phyloP scores from a whole-genome alignment of 1,140 invertebrate species.

The Papilio machaon region DNA sequence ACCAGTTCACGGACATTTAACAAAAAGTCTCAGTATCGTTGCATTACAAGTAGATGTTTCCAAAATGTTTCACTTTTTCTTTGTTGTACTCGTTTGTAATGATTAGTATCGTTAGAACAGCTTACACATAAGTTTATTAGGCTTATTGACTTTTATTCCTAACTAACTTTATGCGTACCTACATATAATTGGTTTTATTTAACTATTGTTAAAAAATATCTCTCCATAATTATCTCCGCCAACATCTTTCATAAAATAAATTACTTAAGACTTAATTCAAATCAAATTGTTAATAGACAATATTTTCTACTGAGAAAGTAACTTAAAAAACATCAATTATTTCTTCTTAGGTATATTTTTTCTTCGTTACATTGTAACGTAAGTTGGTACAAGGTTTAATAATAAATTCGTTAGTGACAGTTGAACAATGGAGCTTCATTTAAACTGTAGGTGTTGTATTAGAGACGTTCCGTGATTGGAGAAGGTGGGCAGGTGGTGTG shows the following conservation, averaged over 20 bases:
- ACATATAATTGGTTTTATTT: no score
- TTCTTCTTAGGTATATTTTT: background rate
- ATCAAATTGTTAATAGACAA: background rate
- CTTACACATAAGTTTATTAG: background rate
- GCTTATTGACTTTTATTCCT: no score
- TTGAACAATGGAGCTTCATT: constrained; percentile 30
- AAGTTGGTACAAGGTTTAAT: constrained; percentile 6
- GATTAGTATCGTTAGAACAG: background rate
- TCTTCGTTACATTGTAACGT: background rate
- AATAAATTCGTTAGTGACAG: constrained; percentile 29
- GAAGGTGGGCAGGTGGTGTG: constrained; percentile 58
- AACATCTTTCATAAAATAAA: background rate
- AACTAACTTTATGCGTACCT: background rate
- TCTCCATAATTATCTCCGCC: background rate
- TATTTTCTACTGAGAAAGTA: background rate
- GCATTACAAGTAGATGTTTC: constrained; percentile 13
- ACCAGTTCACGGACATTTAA: constrained; percentile 13
- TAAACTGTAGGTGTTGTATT: constrained; percentile 46
- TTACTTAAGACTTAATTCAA: background rate
- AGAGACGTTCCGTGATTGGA: constrained; percentile 53
- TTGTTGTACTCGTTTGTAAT: constrained; percentile 1
- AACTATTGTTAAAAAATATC: background rate
- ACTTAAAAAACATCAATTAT: background rate
- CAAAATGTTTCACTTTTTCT: constrained; percentile 25
- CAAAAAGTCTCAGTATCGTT: constrained; percentile 20